A percentile compares a stretch with the other conserved stretches of the same genome.
Conservation (phyloP, 2,797 vertebrate species). For the Urosaurus nigricauda region DNA sequence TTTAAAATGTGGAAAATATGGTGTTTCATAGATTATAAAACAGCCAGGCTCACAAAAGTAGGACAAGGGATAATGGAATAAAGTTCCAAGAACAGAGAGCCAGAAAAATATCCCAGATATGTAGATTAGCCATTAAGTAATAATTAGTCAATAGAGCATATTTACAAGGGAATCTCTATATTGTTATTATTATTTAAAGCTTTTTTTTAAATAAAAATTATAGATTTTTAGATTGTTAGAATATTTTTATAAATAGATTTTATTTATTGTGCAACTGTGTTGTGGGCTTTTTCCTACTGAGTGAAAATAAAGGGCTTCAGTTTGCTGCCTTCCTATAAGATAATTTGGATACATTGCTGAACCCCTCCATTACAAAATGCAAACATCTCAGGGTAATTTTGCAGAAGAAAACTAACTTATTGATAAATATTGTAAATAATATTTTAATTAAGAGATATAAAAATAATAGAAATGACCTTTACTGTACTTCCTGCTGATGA, state of each 20-base stretch:
- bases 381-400: constrained; percentile 19
- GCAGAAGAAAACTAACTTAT: neutral
- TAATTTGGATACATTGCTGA: neutral
- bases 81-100: neutral
- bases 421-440: constrained; percentile 15
- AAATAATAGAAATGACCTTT: constrained; percentile 41
- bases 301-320: constrained; percentile 49
- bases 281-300: constrained; percentile 33
- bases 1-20: neutral
- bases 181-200: constrained; percentile 5
- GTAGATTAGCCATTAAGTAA: neutral
- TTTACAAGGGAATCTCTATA: neutral
- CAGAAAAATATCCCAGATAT: neutral
- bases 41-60: neutral
- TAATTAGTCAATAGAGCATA: neutral
- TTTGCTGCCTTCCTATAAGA: constrained; percentile 34
- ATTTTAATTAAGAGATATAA: constrained; percentile 44
- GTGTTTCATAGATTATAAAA: neutral
- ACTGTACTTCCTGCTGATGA: neutral
- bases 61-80: neutral
- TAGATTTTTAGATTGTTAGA: neutral
- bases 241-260: constrained; percentile 5
- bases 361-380: constrained; percentile 19
- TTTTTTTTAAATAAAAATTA: neutral
- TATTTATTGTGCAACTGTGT: rapidly evolving